Base-by-base conservation (phyloP, 2,888 invertebrate genomes). In the Latrodectus hesperus region DNA sequence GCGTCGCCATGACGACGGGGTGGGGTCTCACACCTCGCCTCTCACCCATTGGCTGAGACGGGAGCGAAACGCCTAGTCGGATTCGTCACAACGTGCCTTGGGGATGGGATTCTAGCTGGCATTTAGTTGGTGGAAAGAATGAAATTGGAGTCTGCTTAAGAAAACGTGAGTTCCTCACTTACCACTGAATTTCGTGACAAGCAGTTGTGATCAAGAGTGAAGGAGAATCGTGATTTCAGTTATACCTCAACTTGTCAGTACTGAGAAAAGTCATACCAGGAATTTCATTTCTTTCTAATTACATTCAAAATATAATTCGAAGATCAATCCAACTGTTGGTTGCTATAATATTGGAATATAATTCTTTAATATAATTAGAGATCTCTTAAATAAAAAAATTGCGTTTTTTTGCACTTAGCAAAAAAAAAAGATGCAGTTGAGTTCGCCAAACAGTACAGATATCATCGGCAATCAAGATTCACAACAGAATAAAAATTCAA, bases 1-100 rank as follows among this genome's bases (percentile, higher is more conserved):
- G 55, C 52, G 82, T 88, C 77, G 78, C 55, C 87, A 83, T 83
- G 82, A 67, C 51, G 70, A 88, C 83, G 64, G 52, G 87, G 87
- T 55, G 87, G 77, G 38, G 86, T 38, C 65, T 22, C 49, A 52
- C 11, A 5, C 26, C 10, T 26, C 68, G 49, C 53, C 26, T n/a
- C 55, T 49, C 51, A 10, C 9, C 67, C 22, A 81, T 82, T 82
- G 81, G 87, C 14, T 16, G 38, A 22, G 38, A 49, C 17, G 9
- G 55, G 53, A 17, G 12, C 51, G 52, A 55, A 77, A 51, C 73
- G 55, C 17, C 22, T 22, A 38, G 38, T 53, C 67, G 81, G 10
- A 64, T 16, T 67, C 74, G 52, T 52, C 71, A 17, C 26, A 76
- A 68, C 72, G 74, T 74, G 74, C 68, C 70, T 53, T 52, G 11